Base-by-base conservation (phyloP, 2,797 vertebrate species). In the Tragopan temminckii region DNA sequence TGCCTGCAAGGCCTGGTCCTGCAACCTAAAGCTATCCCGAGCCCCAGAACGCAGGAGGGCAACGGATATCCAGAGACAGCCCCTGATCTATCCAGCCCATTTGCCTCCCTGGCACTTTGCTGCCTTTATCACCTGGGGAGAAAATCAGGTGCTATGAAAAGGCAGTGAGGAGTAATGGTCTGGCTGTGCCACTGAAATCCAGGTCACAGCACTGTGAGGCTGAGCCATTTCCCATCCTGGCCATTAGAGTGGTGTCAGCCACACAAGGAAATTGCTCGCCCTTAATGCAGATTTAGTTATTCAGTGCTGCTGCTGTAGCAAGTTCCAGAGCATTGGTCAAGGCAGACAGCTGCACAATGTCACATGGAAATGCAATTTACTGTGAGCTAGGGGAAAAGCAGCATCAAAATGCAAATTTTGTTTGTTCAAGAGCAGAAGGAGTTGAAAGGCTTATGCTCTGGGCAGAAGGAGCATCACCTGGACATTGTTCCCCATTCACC, bases 321-420 rank as follows among this genome's bases (percentile, higher is more conserved):
- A 2, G 0, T 31, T 33, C 29, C 58, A 29, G 9, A 45, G 13
- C 1, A 23, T 9, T 43, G 6, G 6, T 1, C 10, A 24, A 40
- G 40, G 48, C 31, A 33, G 11, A 33, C 42, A 38, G 38, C 63
- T 45, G 24, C 24, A 58, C 68, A 61, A 79, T 11, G 1, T 29
- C 23, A 42, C 52, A 78, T 36, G 52, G 70, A 86, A 94, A 80
- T 2, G 7, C 53, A 48, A 14, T 42, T 62, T 52, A 35, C 42
- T 66, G 62, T 63, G 1, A 52, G 52, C 38, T 13, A 19, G 33
- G 48, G 33, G 46, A n/a, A 82, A 67, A 46, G 23, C 46, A 3
- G 27, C 5, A 18, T 14, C 52, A 67, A 79, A 63, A 75, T 25
- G 46, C 77, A 85, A 85, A 76, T 21, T 31, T 21, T n/a, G 11